A percentile compares a stretch with the other conserved stretches of the same genome.
Evolutionary conservation across 2,888 invertebrate species (phyloP).

Genomic region (Tromatobia lineatoria): DNA sequence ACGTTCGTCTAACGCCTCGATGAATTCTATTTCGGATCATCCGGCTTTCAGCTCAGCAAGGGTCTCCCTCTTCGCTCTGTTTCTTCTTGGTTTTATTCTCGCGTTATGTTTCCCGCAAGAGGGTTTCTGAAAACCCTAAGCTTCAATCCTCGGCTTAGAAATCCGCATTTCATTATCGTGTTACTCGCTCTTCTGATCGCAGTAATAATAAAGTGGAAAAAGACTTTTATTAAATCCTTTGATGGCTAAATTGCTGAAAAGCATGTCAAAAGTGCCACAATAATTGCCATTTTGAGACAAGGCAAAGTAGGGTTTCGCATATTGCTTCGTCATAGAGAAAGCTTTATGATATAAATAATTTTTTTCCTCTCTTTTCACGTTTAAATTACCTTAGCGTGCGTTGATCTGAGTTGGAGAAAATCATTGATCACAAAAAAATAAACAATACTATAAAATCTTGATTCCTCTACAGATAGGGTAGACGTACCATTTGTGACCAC

Average conservation of each 20-base stretch:
- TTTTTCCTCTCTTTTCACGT: too few relatives aligned
- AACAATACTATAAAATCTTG: too few relatives aligned
- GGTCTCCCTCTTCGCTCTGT: neutral
- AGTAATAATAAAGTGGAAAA: neutral
- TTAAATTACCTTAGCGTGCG: too few relatives aligned
- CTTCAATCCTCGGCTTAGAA: conserved; percentile 7
- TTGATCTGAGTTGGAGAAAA: too few relatives aligned
- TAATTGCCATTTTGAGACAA: too few relatives aligned
- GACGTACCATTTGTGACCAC: too few relatives aligned
- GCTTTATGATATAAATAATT: too few relatives aligned
- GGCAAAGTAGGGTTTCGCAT: too few relatives aligned
- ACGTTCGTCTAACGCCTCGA: conserved; percentile 46
- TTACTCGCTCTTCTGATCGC: neutral
- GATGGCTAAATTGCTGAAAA: neutral
- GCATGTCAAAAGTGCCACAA: too few relatives aligned
- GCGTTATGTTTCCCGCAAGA: conserved; percentile 19
- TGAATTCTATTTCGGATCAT: conserved; percentile 64
- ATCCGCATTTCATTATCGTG: conserved; percentile 40
- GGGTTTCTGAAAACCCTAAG: conserved; percentile 28
- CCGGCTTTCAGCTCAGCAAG: conserved; percentile 51
- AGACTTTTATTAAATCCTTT: neutral
- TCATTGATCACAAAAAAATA: too few relatives aligned
- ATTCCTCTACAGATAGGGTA: too few relatives aligned
- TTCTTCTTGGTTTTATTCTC: conserved; percentile 7
- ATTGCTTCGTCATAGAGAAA: too few relatives aligned